Percentiles rank a stretch among this genome's conserved stretches.
Conservation (phyloP, 2,888 invertebrate species). For the Ochropleura leucogaster region DNA sequence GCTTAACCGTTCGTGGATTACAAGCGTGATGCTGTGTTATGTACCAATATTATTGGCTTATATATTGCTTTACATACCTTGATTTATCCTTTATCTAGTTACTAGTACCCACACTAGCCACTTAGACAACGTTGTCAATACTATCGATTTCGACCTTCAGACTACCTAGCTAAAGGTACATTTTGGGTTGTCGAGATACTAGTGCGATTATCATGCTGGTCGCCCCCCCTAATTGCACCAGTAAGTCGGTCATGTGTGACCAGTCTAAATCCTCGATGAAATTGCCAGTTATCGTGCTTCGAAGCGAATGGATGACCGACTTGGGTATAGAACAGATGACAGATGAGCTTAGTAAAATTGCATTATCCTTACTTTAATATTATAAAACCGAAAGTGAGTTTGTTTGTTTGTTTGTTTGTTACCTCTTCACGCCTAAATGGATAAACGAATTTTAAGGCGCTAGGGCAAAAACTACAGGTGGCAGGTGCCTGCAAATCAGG, state of each 20-base stretch:
- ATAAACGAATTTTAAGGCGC: too few species aligned
- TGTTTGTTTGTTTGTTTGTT: too few species aligned
- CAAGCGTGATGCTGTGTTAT: too few species aligned
- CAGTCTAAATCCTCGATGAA: constrained; percentile 35
- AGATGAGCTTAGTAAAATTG: constrained; percentile 2
- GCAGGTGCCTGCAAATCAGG: too few species aligned
- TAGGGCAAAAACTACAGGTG: too few species aligned
- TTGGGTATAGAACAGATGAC: neutral
- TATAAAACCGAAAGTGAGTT: too few species aligned
- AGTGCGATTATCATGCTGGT: constrained; percentile 35
- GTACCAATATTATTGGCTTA: neutral
- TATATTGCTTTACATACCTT: neutral
- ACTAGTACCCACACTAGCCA: neutral
- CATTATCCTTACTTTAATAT: too few species aligned
- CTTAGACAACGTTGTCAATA: constrained; percentile 12
- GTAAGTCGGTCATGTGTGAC: constrained; percentile 40
- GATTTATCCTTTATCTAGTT: neutral
- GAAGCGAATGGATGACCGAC: neutral
- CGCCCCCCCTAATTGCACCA: constrained; percentile 41
- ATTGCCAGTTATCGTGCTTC: constrained; percentile 25
- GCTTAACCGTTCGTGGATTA: too few species aligned
- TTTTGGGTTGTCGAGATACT: constrained; percentile 14
- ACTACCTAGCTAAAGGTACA: constrained; percentile 1
- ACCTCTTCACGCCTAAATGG: too few species aligned
- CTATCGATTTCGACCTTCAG: constrained; percentile 1